These are phyloP conservation scores for Goniozus legneri DNA, from an alignment of 1,140 invertebrate genomes.

Conservation along the genomic window DNA sequence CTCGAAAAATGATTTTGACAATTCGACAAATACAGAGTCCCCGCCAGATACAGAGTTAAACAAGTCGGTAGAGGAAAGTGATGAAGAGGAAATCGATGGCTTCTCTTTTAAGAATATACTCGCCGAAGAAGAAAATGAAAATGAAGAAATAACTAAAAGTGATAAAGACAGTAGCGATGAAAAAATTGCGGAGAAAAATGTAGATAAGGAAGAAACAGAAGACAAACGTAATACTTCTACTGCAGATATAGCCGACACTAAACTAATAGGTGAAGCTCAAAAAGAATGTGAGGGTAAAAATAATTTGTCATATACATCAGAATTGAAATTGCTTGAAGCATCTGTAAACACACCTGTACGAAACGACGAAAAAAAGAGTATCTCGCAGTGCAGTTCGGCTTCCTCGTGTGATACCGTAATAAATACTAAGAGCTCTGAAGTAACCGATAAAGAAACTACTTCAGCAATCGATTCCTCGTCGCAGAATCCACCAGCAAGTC, in stretches of 20 bases:
- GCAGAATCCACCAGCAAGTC: neutral
- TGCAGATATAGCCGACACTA: neutral
- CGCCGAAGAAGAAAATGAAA: neutral
- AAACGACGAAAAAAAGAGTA: neutral
- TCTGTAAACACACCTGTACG: too few relatives aligned
- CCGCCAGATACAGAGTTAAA: too few relatives aligned
- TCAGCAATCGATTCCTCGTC: too few relatives aligned
- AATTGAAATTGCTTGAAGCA: too few relatives aligned
- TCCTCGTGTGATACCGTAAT: neutral
- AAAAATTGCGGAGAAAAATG: slow-evolving; percentile 7
- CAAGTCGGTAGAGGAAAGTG: too few relatives aligned
- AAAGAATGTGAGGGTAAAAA: neutral
- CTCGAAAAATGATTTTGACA: too few relatives aligned
- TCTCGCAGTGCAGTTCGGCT: neutral
- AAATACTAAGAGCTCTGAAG: neutral
- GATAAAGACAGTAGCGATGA: slow-evolving; percentile 19
- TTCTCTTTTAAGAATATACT: too few relatives aligned
- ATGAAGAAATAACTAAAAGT: neutral
- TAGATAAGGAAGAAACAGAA: neutral
- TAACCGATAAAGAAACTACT: neutral
- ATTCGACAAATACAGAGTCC: too few relatives aligned
- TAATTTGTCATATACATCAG: too few relatives aligned
- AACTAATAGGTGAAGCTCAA: neutral
- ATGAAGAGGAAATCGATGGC: too few relatives aligned
- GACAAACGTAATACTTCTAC: neutral